Base-by-base conservation (phyloP, 2,888 invertebrate species). In the Malthinus seriepunctatus region DNA sequence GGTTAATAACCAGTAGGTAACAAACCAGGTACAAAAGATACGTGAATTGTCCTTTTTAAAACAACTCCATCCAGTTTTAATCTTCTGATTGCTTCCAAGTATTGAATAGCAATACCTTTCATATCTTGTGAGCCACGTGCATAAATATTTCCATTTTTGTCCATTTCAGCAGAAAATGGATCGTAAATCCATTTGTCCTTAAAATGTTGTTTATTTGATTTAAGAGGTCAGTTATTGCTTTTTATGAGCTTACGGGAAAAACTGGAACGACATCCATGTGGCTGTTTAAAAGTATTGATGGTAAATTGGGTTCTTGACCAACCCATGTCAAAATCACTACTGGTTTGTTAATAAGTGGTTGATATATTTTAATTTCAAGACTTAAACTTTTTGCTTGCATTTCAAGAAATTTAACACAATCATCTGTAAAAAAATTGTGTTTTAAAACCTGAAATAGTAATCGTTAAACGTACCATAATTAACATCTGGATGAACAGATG, bases 211-310 rank as follows among this genome's bases (percentile, higher is more conserved):
- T n/a, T 15, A 80, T 10, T 35, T 35, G 10, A 35, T 4, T 35
- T 10, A 2, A 12, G 11, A 3, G 35, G 5, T 2, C 35, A 34
- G 8, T 10, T 10, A 34, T n/a, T 3, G n/a, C 2, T 34, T 34
- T 10, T 8, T 9, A n/a, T n/a, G n/a, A n/a, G 23, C 23, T 23
- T 23, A 50, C 35, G 57, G 86, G 84, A 73, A 89, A 93, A 0
- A 95, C 95, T 2, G 95, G 95, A 1, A 96, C 96, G 2, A 96
- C 95, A 74, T 97, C 96, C 85, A 92, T 95, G 72, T 97, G 96
- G 1, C 94, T 94, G 74, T 95, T 95, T 10, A 96, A 82, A 60
- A 95, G 73, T 55, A 97, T 80, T 0, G 90, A 78, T 3, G 89
- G 85, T 44, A 88, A 76, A 0, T 80, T 71, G 1, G 88, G 87